phyloP scores from a whole-genome alignment of 2,113 vertebrate species.

The Micromys minutus region DNA sequence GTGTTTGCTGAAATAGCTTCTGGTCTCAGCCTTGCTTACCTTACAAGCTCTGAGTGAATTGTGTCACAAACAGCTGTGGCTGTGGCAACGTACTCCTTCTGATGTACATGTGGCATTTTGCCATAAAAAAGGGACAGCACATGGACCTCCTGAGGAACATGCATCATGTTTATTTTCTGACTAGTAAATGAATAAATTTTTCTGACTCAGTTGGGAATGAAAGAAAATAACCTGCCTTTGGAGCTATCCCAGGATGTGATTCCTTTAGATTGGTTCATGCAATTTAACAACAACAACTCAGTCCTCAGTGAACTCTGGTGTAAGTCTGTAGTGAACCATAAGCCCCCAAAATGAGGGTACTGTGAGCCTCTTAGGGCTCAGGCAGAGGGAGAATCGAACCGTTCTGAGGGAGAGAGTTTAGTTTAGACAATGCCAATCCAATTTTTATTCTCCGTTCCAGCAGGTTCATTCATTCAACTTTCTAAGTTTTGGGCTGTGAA shows the following conservation, averaged over 20 bases:
- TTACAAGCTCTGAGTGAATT: conserved; percentile 58
- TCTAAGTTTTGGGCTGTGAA: background rate
- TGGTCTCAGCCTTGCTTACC: conserved; percentile 42
- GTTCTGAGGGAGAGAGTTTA: background rate
- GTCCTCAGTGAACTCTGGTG: conserved; percentile 58
- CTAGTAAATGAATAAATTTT: conserved; percentile 81
- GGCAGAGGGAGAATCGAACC: background rate
- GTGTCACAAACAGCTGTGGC: conserved; percentile 50
- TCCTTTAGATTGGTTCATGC: conserved; percentile 70
- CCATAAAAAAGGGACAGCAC: conserved; percentile 67
- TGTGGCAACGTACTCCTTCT: conserved; percentile 48
- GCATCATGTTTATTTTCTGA: conserved; percentile 81
- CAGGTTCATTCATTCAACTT: background rate
- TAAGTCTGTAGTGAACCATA: conserved; percentile 25
- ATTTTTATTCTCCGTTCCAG: background rate
- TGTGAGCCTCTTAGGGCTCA: background rate
- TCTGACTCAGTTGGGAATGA: conserved; percentile 73
- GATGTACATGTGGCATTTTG: conserved; percentile 60
- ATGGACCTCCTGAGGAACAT: conserved; percentile 75
- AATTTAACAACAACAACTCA: conserved; percentile 70
- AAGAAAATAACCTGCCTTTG: conserved; percentile 80
- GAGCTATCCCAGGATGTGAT: conserved; percentile 76
- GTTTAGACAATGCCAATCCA: background rate
- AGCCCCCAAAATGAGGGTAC: conserved; percentile 36
- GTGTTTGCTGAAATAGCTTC: conserved; percentile 39